Evolutionary conservation across 2,888 invertebrate species (phyloP), one percentile per base, ranked within the genome.

Genomic region (Meteorus cinctellus): DNA sequence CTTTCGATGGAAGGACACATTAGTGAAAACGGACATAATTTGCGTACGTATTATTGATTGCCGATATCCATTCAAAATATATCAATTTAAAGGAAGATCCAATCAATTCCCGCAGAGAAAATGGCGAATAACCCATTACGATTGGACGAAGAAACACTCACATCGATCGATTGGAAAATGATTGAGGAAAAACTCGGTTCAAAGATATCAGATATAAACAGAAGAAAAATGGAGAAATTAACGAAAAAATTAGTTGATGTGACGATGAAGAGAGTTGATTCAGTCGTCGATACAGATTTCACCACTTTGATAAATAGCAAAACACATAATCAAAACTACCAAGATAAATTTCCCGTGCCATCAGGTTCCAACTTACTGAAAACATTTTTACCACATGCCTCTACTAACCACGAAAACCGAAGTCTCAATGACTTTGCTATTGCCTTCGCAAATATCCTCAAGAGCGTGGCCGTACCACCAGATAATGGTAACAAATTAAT

Each of bases 381-480:
- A 14, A 4, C 62, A 79, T 41, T 79, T 81, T 27, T 62, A 3
- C 70, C 65, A 24, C 73, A 80, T 12, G 70, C 79, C 72, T 41
- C 73, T n/a, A 24, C 10, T 29, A 51, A 59, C 36, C 71, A 71
- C 27, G 74, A 63, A 59, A 76, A 79, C 16, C 69, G 66, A 16
- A 80, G 74, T 4, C 70, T 81, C 74, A 45, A 59, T 31, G 75
- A 75, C 74, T 80, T 81, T 59, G 79, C 80, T 10, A 69, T 74
- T 24, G 78, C 79, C 16, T 79, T 82, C 45, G 70, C 80, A 34
- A 78, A 76, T 14, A 77, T 80, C n/a, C 77, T 82, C n/a, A 63
- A 72, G 29, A 80, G 77, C 19, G 66, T 78, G 8, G 55, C 55
- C 10, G 31, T 75, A 48, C 77, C 80, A 67, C 79, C 80, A 0